Conservation (phyloP, 2,113 vertebrate genomes). For the Caloenas nicobarica region DNA sequence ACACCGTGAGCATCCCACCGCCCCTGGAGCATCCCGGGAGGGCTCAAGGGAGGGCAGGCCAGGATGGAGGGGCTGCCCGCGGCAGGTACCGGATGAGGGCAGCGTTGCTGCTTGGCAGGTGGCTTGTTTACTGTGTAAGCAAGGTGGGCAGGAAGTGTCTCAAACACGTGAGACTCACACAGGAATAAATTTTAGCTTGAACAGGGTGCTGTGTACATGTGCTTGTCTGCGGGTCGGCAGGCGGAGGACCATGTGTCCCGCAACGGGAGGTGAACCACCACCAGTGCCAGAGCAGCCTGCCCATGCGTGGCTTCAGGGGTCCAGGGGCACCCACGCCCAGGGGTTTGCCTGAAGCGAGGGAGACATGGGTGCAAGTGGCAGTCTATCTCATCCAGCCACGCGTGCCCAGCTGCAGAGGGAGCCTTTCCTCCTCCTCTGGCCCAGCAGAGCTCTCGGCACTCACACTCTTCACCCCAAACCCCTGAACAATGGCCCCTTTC, state of each 20-base stretch:
- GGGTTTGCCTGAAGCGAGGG: not conserved
- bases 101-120: conserved; percentile 11
- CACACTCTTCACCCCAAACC: not conserved
- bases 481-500: conserved; percentile 50
- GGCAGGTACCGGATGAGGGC: conserved; percentile 8
- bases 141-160: conserved; percentile 58
- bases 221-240: not conserved
- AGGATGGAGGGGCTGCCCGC: not conserved
- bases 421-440: not conserved
- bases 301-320: accelerated
- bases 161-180: conserved; percentile 69
- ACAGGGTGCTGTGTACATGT: not conserved
- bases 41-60: not conserved
- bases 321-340: accelerated
- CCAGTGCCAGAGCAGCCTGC: accelerated
- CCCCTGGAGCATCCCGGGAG: not conserved
- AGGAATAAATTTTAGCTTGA: conserved; percentile 78
- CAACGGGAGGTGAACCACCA: accelerated
- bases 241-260: not conserved
- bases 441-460: not conserved
- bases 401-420: not conserved
- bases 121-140: conserved; percentile 84
- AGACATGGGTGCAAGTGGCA: not conserved
- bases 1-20: not conserved
- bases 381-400: not conserved